Conservation (phyloP, 2,113 vertebrate species). For the Sylvilagus bachmani region DNA sequence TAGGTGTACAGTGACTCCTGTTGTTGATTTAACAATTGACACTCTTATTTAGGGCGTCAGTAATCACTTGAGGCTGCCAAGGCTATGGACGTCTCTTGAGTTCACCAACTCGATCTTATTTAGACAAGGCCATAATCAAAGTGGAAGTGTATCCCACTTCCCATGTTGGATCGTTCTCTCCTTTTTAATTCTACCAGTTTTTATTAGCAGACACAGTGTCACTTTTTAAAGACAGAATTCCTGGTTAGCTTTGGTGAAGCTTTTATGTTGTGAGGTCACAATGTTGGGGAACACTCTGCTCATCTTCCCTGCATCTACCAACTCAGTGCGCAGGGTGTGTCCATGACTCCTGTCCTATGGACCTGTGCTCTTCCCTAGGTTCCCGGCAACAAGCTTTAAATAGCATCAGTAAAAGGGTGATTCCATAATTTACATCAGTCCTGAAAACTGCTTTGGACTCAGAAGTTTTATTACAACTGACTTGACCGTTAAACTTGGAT, state of each 20-base stretch:
- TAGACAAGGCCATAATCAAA: too few relatives aligned
- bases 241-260: neutral
- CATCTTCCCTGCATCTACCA: neutral
- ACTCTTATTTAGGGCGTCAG: too few relatives aligned
- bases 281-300: neutral
- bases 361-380: neutral
- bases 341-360: neutral
- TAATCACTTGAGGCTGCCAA: too few relatives aligned
- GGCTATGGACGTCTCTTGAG: too few relatives aligned
- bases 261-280: neutral
- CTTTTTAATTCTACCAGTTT: too few relatives aligned
- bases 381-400: neutral
- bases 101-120: too few relatives aligned
- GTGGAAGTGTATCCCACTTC: too few relatives aligned
- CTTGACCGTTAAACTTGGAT: neutral
- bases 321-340: fast-evolving
- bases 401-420: neutral
- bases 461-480: neutral
- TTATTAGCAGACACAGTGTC: too few relatives aligned
- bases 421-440: neutral
- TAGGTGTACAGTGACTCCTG: too few relatives aligned
- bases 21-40: too few relatives aligned
- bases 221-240: neutral
- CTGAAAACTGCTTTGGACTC: neutral
- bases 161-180: too few relatives aligned